phyloP scores from a whole-genome alignment of 1,140 invertebrate genomes.

The Oncopeltus fasciatus region DNA sequence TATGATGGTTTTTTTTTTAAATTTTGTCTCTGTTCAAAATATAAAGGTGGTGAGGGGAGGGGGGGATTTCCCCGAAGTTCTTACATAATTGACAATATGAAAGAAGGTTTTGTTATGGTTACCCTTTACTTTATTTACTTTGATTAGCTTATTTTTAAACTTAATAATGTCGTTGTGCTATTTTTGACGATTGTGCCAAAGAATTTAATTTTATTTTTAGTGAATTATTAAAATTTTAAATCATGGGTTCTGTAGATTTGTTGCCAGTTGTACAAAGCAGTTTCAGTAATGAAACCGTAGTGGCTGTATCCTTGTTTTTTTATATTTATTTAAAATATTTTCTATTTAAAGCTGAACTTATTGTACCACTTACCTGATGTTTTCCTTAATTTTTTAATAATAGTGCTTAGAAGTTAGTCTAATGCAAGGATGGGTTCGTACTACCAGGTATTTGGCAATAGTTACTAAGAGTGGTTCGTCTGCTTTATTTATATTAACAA shows the following conservation, averaged over 20 bases:
- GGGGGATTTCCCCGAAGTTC: too few species aligned
- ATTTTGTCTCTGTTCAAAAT: too few species aligned
- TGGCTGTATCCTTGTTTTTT: constrained; percentile 1
- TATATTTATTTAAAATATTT: too few species aligned
- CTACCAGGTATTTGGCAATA: constrained; percentile 42
- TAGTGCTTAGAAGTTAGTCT: constrained; percentile 33
- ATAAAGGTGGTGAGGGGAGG: too few species aligned
- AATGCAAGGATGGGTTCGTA: constrained; percentile 39
- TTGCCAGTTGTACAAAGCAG: background rate
- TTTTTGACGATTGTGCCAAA: background rate
- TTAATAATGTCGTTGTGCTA: background rate
- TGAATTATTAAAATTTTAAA: background rate
- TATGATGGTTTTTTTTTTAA: too few species aligned
- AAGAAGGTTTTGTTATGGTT: background rate
- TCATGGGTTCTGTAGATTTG: background rate
- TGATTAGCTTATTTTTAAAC: background rate
- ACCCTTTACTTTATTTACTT: background rate
- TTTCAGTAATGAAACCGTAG: background rate
- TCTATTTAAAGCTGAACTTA: background rate
- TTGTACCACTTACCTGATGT: background rate
- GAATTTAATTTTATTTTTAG: background rate
- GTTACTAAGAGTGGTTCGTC: constrained; percentile 46
- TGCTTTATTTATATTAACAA: constrained; percentile 47
- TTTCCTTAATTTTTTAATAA: background rate
- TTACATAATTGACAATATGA: too few species aligned